Evolutionary conservation across 2,113 vertebrate genomes (phyloP).

Genomic region (Glaucomys volans): DNA sequence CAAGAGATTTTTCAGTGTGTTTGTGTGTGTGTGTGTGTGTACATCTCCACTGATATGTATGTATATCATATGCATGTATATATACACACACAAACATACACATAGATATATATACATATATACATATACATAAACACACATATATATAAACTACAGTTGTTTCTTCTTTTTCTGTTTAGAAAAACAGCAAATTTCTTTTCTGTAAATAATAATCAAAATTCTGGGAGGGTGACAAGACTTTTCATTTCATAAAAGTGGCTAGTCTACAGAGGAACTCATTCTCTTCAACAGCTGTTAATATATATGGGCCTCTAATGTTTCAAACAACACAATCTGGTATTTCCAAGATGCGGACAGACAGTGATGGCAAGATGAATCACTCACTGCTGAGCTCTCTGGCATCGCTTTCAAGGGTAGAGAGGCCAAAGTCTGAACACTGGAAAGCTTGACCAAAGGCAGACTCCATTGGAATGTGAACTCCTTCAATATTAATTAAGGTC

Average conservation of each 20-base stretch:
- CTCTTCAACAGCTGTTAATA: neutral
- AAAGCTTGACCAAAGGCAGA: neutral
- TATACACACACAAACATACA: too few species aligned
- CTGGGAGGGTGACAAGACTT: neutral
- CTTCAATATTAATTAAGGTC: neutral
- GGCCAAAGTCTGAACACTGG: neutral
- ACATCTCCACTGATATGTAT: too few species aligned
- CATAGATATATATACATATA: too few species aligned
- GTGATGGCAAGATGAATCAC: neutral
- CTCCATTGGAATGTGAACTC: neutral
- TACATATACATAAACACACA: too few species aligned
- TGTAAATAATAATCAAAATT: neutral
- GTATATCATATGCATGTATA: too few species aligned
- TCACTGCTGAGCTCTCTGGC: neutral
- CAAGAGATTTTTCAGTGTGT: neutral
- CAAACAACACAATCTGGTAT: neutral
- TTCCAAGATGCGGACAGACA: neutral
- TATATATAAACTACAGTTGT: too few species aligned
- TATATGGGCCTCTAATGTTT: neutral
- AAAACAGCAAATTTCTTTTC: conserved; percentile 16
- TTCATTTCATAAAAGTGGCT: conserved; percentile 23
- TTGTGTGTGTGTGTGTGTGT: neutral
- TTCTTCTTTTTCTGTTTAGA: neutral
- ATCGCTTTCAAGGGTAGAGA: neutral
- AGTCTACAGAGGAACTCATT: neutral